Percentiles rank a stretch among this genome's conserved stretches.
phyloP scores from a whole-genome alignment of 2,113 vertebrate species.

The Phalacrocorax brasilianus region DNA sequence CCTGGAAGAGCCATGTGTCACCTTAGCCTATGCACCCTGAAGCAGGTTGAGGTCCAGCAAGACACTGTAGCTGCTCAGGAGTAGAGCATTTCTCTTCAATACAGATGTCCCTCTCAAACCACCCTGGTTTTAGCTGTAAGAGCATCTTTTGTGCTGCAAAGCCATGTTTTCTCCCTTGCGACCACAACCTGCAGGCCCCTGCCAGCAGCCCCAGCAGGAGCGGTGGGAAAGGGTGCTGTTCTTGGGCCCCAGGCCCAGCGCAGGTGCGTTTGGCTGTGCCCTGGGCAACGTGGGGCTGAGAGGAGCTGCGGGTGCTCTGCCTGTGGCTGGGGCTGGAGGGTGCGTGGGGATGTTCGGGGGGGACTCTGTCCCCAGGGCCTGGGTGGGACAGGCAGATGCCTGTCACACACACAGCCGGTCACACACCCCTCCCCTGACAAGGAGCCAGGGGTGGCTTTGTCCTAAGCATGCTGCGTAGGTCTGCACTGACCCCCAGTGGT shows the following conservation, averaged over 20 bases:
- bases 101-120: background rate
- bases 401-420: background rate
- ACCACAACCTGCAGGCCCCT: background rate
- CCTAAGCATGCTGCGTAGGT: background rate
- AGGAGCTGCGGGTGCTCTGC: background rate
- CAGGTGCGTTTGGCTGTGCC: background rate
- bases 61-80: background rate
- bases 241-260: rapidly evolving
- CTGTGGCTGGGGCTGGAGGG: background rate
- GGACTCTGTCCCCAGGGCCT: no score
- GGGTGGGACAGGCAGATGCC: background rate
- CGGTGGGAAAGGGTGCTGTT: background rate
- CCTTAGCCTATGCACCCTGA: background rate
- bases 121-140: background rate
- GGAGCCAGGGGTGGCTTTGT: background rate
- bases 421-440: background rate
- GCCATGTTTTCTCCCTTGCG: background rate
- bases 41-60: background rate
- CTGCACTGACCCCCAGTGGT: background rate
- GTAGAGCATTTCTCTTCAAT: background rate
- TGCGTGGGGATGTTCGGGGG: no score
- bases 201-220: background rate
- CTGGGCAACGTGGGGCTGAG: background rate
- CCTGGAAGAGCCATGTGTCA: background rate
- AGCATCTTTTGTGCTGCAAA: background rate